Conservation (phyloP, 35 echinoderm and acorn worm genomes). For the Ophioderma brevispina region DNA sequence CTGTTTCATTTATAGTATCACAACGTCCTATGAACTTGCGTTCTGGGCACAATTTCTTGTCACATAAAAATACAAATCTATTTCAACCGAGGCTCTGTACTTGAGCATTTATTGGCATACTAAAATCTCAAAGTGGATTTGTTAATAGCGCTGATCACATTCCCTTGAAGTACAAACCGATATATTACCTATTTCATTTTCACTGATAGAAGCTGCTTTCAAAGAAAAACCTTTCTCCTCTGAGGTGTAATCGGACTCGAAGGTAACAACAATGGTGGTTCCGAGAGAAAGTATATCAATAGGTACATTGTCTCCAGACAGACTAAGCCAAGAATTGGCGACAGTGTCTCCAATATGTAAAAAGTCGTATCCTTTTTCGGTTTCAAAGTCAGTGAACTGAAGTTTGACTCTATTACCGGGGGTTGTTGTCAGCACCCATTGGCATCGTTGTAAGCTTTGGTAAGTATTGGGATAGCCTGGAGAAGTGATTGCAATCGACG, state of each 20-base stretch:
- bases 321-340: background rate
- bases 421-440: background rate
- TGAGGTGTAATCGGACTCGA: background rate
- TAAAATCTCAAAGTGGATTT: too few relatives aligned
- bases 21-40: too few relatives aligned
- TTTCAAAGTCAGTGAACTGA: background rate
- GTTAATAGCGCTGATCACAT: too few relatives aligned
- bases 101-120: too few relatives aligned
- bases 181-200: background rate
- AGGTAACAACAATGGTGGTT: background rate
- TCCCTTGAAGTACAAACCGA: too few relatives aligned
- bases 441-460: background rate
- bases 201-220: background rate
- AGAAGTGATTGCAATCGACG: background rate
- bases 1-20: too few relatives aligned
- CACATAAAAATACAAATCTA: too few relatives aligned
- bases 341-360: background rate
- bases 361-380: background rate
- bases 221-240: background rate
- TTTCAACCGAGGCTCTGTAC: too few relatives aligned
- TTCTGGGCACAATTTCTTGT: too few relatives aligned
- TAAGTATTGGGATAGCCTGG: background rate
- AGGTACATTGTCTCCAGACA: background rate
- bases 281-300: background rate
- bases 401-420: background rate